Evolutionary conservation across 2,797 vertebrate species (phyloP).

Genomic region (Rhinogobio ventralis): DNA sequence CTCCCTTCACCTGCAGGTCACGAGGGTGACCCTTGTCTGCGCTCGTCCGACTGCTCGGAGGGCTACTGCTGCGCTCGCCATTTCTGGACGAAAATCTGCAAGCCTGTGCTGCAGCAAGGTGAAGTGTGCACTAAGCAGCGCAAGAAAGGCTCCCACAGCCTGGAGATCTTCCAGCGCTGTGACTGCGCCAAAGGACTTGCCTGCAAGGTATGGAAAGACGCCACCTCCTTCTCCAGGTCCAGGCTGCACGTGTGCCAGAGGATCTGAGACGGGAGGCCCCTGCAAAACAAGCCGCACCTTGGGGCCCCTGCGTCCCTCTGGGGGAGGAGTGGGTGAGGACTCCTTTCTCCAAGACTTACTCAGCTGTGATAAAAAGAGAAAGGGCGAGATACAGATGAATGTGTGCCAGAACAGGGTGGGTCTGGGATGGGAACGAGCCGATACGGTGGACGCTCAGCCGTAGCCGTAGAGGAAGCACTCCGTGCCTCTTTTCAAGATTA

Average conservation of each 20-base stretch:
- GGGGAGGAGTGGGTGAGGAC: slow-evolving; percentile 1
- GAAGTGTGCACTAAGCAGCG: slow-evolving; percentile 97
- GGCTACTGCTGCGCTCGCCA: slow-evolving; percentile 97
- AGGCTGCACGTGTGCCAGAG: slow-evolving; percentile 98
- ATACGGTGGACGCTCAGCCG: slow-evolving; percentile 42
- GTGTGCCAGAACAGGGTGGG: slow-evolving; percentile 41
- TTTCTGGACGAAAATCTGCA: slow-evolving; percentile 99
- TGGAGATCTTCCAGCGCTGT: slow-evolving; percentile 98
- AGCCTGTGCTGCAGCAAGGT: slow-evolving; percentile 93
- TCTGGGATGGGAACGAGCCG: slow-evolving; percentile 54
- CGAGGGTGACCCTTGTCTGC: slow-evolving; percentile 91
- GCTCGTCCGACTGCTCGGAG: slow-evolving; percentile 93
- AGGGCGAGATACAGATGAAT: slow-evolving; percentile 39
- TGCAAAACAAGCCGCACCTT: slow-evolving; percentile 23
- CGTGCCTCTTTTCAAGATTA: slow-evolving; percentile 58
- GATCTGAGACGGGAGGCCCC: slow-evolving; percentile 76
- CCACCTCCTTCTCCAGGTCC: slow-evolving; percentile 96
- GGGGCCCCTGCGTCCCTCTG: slow-evolving; percentile 15
- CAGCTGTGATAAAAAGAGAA: slow-evolving; percentile 48
- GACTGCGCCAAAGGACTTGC: slow-evolving; percentile 96
- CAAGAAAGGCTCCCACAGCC: slow-evolving; percentile 94
- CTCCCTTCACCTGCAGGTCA: slow-evolving; percentile 79
- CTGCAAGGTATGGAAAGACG: slow-evolving; percentile 99
- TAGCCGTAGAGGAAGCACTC: slow-evolving; percentile 58
- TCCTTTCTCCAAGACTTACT: slow-evolving; percentile 46